Percentiles rank a stretch among this genome's conserved stretches.
Evolutionary conservation across 2,113 vertebrate species (phyloP).

Genomic region (Sapayoa aenigma): DNA sequence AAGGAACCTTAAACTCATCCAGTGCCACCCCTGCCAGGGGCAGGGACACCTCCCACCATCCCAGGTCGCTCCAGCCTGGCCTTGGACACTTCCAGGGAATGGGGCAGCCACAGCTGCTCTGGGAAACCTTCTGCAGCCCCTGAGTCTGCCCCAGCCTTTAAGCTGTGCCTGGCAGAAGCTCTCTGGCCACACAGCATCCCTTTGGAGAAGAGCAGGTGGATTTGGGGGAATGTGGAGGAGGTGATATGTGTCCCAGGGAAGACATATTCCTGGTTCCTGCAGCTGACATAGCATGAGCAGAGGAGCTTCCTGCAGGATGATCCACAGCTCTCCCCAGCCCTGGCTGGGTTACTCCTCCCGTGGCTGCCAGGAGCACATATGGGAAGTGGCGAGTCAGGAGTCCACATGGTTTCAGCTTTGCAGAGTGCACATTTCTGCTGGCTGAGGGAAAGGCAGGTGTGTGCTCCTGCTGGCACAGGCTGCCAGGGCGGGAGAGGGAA

Average conservation of each 20-base stretch:
- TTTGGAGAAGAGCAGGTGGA: not conserved
- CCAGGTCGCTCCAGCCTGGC: not conserved
- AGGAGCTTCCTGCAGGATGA: not conserved
- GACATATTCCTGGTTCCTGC: not conserved
- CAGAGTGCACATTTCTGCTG: not conserved
- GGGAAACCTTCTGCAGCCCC: not conserved
- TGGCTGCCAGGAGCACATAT: not conserved
- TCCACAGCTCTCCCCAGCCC: not conserved
- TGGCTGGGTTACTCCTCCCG: not conserved
- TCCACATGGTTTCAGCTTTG: not conserved
- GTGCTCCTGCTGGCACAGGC: not conserved
- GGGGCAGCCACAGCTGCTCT: not conserved
- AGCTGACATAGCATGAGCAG: not conserved
- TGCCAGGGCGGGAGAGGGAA: not conserved
- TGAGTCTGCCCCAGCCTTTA: not conserved
- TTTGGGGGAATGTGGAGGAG: not conserved
- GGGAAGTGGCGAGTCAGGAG: not conserved
- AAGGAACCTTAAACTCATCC: not conserved
- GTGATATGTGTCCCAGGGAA: not conserved
- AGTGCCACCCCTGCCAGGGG: not conserved
- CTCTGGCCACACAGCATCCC: accelerated
- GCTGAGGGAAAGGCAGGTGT: not conserved
- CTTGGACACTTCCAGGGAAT: not conserved
- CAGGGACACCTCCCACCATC: not conserved
- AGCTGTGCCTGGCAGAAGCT: not conserved